Base-by-base conservation (phyloP, 2,113 vertebrate genomes). In the Agelaius phoeniceus region DNA sequence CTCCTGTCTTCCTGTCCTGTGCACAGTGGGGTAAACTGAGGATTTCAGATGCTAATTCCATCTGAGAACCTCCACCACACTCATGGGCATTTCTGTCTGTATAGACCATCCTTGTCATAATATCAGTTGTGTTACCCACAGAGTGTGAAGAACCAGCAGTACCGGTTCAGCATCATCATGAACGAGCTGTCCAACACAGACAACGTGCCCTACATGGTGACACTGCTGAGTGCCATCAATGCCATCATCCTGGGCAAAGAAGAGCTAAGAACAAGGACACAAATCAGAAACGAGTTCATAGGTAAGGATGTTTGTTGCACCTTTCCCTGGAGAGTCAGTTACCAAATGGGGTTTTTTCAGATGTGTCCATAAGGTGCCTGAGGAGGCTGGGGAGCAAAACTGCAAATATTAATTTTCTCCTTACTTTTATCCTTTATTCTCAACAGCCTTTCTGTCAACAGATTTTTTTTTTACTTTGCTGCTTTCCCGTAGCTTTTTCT, bases 121-220 rank as follows among this genome's bases (percentile, higher is more conserved):
- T 46, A 51, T 59, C 37, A 35, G 59, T 82, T 89, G 52, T 95
- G 55, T 93, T 79, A 11, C 87, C 94, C 41, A 15, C 97, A 99
- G 99, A 97, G 91, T 7, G 98, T 98, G 97, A 99, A 99, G 98
- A 99, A 93, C 37, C 99, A 98, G 96, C 99, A 99, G 95, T 99
- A 99, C 94, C 99, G 99, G 89, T 99, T 99, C 98, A 99, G 99
- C 5, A 93, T 99, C 95, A 98, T 99, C 87, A 98, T 99, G 98
- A 99, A 98, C 0, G 99, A 99, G 97, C 98, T 99, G 37, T 98
- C 98, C 3, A 96, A 97, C 80, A 98, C 98, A 5, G 99, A 99
- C 90, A 99, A 99, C 0, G 98, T 99, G 71, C 99, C 99, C 0
- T 99, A 99, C 68, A 99, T 99, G 97, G 98, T 99, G 77, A 99